Percentiles rank a stretch among this genome's conserved stretches.
Evolutionary conservation across 2,113 vertebrate species (phyloP).

Genomic region (Forbesichthys papilliferus): DNA sequence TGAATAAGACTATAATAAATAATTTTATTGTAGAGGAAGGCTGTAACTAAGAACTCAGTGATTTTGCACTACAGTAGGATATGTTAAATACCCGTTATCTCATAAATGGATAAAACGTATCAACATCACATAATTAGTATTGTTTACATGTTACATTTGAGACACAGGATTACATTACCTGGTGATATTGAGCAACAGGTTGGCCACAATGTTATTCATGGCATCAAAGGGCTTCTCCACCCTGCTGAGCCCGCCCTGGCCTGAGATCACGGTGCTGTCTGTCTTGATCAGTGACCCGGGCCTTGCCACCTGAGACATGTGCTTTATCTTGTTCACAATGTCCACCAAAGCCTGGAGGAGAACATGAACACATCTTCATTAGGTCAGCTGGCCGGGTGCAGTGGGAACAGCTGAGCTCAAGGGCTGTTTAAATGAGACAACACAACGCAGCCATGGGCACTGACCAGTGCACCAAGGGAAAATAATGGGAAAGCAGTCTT

Average conservation of each 20-base stretch:
- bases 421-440: too few species aligned
- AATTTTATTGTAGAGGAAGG: too few species aligned
- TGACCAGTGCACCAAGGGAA: too few species aligned
- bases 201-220: constrained; percentile 97
- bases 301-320: constrained; percentile 79
- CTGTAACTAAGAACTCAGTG: too few species aligned
- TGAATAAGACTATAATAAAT: background rate
- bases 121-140: too few species aligned
- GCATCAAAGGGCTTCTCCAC: constrained; percentile 90
- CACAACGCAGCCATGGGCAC: too few species aligned
- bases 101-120: too few species aligned
- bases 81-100: too few species aligned
- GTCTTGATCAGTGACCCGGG: constrained; percentile 77
- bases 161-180: constrained; percentile 76
- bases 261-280: constrained; percentile 82
- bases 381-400: too few species aligned
- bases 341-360: constrained; percentile 87
- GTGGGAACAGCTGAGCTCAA: background rate
- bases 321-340: constrained; percentile 91
- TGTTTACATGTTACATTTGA: too few species aligned
- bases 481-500: too few species aligned
- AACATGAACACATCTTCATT: constrained; percentile 6
- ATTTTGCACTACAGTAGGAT: too few species aligned
- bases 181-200: constrained; percentile 91
- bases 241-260: constrained; percentile 65